These are phyloP conservation scores for Coremacera marginata DNA, from an alignment of 2,888 invertebrate genomes.

Conservation along the genomic window DNA sequence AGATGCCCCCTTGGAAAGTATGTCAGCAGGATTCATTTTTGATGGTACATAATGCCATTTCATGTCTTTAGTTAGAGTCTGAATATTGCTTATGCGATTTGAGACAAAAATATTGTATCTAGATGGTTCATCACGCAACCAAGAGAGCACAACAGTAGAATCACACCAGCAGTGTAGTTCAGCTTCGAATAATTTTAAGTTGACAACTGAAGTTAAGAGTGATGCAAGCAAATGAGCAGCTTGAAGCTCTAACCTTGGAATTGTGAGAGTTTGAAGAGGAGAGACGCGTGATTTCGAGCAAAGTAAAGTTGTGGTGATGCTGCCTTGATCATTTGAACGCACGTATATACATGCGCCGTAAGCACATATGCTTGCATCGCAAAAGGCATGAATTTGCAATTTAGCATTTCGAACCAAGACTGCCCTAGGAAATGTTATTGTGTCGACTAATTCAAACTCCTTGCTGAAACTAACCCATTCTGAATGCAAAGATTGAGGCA, in stretches of 20 bases:
- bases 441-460: too few relatives aligned
- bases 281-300: conserved; percentile 42
- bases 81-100: conserved; percentile 39
- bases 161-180: conserved; percentile 39
- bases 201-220: neutral
- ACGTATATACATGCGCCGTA: conserved; percentile 42
- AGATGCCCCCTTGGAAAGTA: neutral
- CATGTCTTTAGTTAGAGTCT: neutral
- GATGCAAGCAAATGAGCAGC: neutral
- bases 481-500: too few relatives aligned
- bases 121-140: conserved; percentile 33
- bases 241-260: neutral
- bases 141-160: conserved; percentile 38
- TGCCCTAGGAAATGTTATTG: too few relatives aligned
- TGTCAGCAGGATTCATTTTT: conserved; percentile 12
- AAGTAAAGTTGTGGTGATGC: conserved; percentile 8
- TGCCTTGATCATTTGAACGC: neutral
- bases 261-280: neutral
- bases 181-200: neutral
- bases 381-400: conserved; percentile 39
- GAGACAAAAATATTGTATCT: conserved; percentile 41
- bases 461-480: too few relatives aligned
- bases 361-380: conserved; percentile 38
- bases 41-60: conserved; percentile 26
- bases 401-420: too few relatives aligned